These are phyloP conservation scores for Phrynosoma blainvillii DNA, from an alignment of 2,113 vertebrate genomes.

Conservation along the genomic window DNA sequence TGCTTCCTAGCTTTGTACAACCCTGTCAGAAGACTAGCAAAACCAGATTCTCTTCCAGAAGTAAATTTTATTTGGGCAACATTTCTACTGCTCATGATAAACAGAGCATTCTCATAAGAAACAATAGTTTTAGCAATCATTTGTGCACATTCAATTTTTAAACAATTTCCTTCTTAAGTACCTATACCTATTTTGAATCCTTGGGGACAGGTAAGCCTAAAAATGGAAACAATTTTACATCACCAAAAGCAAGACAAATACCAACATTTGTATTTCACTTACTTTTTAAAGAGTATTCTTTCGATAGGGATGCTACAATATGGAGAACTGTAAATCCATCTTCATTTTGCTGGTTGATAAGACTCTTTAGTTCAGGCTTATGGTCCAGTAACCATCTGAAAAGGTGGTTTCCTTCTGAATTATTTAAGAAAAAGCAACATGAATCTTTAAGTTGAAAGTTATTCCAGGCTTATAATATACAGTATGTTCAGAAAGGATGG, in stretches of 20 bases:
- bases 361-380: constrained; percentile 69
- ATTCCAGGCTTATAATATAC: background rate
- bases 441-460: rapidly evolving
- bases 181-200: too few relatives aligned
- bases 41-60: too few relatives aligned
- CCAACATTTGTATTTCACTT: constrained; percentile 47
- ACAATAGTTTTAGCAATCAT: background rate
- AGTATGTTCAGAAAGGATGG: background rate
- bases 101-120: background rate
- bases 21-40: background rate
- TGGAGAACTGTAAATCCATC: constrained; percentile 77
- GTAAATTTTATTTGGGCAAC: background rate
- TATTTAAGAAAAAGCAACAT: constrained; percentile 18
- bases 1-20: background rate
- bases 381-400: constrained; percentile 74
- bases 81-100: too few relatives aligned
- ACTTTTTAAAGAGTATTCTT: constrained; percentile 70
- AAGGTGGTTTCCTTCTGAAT: constrained; percentile 75
- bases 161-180: background rate
- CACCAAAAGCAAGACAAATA: background rate
- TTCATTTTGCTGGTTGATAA: constrained; percentile 77
- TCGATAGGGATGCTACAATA: constrained; percentile 66
- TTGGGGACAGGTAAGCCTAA: background rate
- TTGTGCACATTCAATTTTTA: background rate
- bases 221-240: background rate